A percentile compares a stretch with the other conserved stretches of the same genome.
Evolutionary conservation across 1,140 invertebrate species (phyloP).

Genomic region (Drosophila sulfurigaster): DNA sequence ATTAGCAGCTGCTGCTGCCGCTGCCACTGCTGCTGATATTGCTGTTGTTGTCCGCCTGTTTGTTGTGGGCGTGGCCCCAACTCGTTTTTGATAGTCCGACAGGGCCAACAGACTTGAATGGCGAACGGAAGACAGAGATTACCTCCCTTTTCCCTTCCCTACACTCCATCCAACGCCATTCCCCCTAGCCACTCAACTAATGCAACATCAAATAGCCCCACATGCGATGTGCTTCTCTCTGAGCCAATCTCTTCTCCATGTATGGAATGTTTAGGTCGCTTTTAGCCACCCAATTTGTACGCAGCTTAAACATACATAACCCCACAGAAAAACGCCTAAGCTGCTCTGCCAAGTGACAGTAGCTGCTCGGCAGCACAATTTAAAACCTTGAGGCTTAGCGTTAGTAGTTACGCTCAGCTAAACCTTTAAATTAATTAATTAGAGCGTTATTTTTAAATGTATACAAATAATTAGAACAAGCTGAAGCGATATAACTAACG

Average conservation of each 20-base stretch:
- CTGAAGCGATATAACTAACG: too few species aligned
- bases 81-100: constrained; percentile 15
- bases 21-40: neutral
- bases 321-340: constrained; percentile 35
- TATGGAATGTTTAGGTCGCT: constrained; percentile 22
- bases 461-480: neutral
- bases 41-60: neutral
- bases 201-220: constrained; percentile 48
- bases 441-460: neutral
- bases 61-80: constrained; percentile 18
- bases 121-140: constrained; percentile 26
- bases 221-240: neutral
- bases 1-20: constrained; percentile 48
- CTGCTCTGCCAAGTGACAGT: constrained; percentile 34
- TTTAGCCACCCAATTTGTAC: constrained; percentile 52
- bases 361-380: constrained; percentile 9
- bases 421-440: constrained; percentile 20
- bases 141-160: neutral
- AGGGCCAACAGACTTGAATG: constrained; percentile 7
- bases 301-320: constrained; percentile 52
- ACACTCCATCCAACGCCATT: too few species aligned
- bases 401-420: neutral
- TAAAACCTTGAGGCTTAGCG: neutral
- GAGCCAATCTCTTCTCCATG: neutral
- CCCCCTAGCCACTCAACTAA: constrained; percentile 24